A percentile compares a stretch with the other conserved stretches of the same genome.
These are phyloP conservation scores for Melospiza melodia DNA, from an alignment of 2,113 vertebrate species.

Conservation along the genomic window DNA sequence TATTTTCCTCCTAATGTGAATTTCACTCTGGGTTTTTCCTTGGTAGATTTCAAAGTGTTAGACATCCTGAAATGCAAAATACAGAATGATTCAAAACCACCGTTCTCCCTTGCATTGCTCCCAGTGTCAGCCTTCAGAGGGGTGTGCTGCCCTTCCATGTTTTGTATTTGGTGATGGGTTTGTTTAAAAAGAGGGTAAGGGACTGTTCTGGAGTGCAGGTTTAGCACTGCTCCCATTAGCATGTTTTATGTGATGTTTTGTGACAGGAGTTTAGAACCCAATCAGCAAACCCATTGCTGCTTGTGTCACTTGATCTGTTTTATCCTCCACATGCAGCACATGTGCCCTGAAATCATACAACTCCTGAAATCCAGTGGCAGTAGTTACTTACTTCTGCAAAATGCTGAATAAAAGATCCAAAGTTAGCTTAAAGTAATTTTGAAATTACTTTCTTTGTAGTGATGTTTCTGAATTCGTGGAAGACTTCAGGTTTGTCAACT, in stretches of 20 bases:
- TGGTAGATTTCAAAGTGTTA: not conserved
- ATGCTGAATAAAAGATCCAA: not conserved
- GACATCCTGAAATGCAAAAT: not conserved
- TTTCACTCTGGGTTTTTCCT: not conserved
- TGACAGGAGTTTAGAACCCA: not conserved
- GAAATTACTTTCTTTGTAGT: not conserved
- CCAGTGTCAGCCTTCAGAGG: not conserved
- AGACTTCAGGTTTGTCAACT: not conserved
- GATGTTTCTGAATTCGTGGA: not conserved
- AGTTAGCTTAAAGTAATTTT: not conserved
- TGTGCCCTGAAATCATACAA: not conserved
- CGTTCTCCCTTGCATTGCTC: not conserved
- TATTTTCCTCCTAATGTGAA: not conserved
- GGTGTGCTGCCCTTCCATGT: not conserved
- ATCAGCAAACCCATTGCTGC: not conserved
- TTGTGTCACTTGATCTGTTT: not conserved
- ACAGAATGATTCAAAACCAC: accelerated
- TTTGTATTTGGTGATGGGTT: not conserved
- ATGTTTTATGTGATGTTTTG: not conserved
- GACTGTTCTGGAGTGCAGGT: not conserved
- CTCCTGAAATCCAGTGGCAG: not conserved
- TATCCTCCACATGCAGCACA: not conserved
- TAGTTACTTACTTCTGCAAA: not conserved
- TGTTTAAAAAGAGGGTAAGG: not conserved
- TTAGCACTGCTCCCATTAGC: not conserved